Conservation (phyloP, 2,113 vertebrate species). For the Leucoraja erinaceus region DNA sequence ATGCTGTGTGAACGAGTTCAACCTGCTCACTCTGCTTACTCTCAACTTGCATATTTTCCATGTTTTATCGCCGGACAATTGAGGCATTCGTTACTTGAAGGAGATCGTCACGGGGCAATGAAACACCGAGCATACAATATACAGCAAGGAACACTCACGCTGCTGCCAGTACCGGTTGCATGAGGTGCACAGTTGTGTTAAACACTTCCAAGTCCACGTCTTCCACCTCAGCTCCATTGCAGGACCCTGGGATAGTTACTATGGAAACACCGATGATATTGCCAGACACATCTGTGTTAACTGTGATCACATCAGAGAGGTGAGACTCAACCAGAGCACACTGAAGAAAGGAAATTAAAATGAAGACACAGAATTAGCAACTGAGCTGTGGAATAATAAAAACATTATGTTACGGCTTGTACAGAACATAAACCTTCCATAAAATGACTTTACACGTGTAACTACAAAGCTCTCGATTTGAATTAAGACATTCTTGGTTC, state of each 20-base stretch:
- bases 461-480: too few relatives aligned
- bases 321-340: slow-evolving; percentile 84
- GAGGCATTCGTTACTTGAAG: neutral
- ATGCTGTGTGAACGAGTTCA: neutral
- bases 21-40: neutral
- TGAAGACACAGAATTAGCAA: neutral
- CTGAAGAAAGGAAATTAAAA: slow-evolving; percentile 47
- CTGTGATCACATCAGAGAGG: slow-evolving; percentile 74
- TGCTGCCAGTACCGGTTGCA: slow-evolving; percentile 62
- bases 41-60: neutral
- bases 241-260: slow-evolving; percentile 72
- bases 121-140: neutral
- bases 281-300: slow-evolving; percentile 74
- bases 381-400: neutral
- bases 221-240: slow-evolving; percentile 74
- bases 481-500: neutral
- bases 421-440: neutral
- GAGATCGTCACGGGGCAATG: neutral
- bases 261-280: slow-evolving; percentile 76
- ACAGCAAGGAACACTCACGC: slow-evolving; percentile 55
- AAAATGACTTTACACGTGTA: neutral
- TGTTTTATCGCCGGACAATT: neutral
- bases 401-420: neutral
- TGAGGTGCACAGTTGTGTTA: slow-evolving; percentile 72
- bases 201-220: slow-evolving; percentile 80